Conservation (phyloP, 2,888 invertebrate genomes). For the Drosophila monieri region DNA sequence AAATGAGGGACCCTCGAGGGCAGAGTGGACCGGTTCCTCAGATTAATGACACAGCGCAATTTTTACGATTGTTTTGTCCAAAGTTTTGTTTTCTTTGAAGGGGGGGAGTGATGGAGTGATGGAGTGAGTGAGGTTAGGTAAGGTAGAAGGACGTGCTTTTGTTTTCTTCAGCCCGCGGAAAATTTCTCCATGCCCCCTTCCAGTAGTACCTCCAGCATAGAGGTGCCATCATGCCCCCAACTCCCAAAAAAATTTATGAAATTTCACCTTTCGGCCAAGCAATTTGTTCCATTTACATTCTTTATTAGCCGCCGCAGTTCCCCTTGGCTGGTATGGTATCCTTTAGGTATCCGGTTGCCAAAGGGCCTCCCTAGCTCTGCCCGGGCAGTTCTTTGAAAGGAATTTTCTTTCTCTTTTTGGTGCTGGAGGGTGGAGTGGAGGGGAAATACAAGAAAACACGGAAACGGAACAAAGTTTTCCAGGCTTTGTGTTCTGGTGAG, state of each 20-base stretch:
- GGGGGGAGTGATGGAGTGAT: too few relatives aligned
- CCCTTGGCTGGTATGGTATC: too few relatives aligned
- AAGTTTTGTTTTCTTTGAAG: not conserved
- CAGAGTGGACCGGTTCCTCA: slow-evolving; percentile 49
- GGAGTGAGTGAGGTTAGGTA: too few relatives aligned
- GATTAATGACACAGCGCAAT: slow-evolving; percentile 74
- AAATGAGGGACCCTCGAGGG: slow-evolving; percentile 2
- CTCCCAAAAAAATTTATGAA: slow-evolving; percentile 66
- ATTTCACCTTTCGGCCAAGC: slow-evolving; percentile 77
- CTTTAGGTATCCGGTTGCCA: not conserved
- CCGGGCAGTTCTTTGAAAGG: slow-evolving; percentile 55
- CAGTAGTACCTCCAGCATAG: too few relatives aligned
- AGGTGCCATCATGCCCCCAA: too few relatives aligned
- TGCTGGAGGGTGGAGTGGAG: not conserved
- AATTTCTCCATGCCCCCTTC: slow-evolving; percentile 49
- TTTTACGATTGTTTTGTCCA: slow-evolving; percentile 71
- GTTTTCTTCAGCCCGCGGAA: slow-evolving; percentile 5
- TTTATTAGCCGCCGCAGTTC: slow-evolving; percentile 69
- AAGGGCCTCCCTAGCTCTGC: slow-evolving; percentile 1
- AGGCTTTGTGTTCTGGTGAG: slow-evolving; percentile 1
- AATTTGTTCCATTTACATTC: slow-evolving; percentile 79
- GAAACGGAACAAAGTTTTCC: slow-evolving; percentile 47
- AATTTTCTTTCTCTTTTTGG: slow-evolving; percentile 48
- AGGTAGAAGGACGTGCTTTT: too few relatives aligned
- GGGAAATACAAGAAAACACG: too few relatives aligned